Evolutionary conservation across 2,797 vertebrate species (phyloP).

Genomic region (Typhlichthys eigenmanni): DNA sequence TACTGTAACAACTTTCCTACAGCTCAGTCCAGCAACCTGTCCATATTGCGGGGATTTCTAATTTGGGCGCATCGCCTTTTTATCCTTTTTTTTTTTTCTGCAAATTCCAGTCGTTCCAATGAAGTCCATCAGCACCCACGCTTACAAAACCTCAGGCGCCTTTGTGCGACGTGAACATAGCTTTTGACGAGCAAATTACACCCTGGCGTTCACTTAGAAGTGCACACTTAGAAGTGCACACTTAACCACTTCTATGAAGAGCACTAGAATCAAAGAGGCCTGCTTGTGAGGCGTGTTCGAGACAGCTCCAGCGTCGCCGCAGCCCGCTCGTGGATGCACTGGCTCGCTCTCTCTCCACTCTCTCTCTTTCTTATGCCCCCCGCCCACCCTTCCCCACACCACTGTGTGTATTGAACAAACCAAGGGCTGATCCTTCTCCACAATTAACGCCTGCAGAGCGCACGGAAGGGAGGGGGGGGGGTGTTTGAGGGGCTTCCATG

Average conservation of each 20-base stretch:
- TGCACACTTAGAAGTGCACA: conserved; percentile 57
- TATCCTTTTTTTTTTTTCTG: conserved; percentile 19
- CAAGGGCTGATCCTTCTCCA: conserved; percentile 32
- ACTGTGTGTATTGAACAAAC: conserved; percentile 19
- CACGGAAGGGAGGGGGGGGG: too few species aligned
- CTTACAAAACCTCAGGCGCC: conserved; percentile 49
- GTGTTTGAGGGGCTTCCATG: conserved; percentile 46
- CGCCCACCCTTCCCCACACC: conserved; percentile 13
- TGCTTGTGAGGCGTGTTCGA: conserved; percentile 23
- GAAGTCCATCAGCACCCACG: conserved; percentile 43
- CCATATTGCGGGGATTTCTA: conserved; percentile 11
- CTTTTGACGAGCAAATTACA: conserved; percentile 67
- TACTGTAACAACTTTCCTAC: neutral
- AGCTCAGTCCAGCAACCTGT: neutral
- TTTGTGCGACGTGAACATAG: conserved; percentile 41
- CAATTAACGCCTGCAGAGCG: conserved; percentile 57
- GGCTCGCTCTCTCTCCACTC: conserved; percentile 29
- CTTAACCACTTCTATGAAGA: conserved; percentile 70
- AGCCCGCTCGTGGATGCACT: conserved; percentile 35
- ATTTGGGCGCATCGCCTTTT: conserved; percentile 36
- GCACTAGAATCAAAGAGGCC: conserved; percentile 66
- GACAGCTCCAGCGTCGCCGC: conserved; percentile 16
- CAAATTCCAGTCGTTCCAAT: conserved; percentile 39
- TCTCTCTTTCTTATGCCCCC: conserved; percentile 25
- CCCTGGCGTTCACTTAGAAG: conserved; percentile 63